Evolutionary conservation across 2,888 invertebrate species (phyloP).

Genomic region (Callyntrura guangdongensis): DNA sequence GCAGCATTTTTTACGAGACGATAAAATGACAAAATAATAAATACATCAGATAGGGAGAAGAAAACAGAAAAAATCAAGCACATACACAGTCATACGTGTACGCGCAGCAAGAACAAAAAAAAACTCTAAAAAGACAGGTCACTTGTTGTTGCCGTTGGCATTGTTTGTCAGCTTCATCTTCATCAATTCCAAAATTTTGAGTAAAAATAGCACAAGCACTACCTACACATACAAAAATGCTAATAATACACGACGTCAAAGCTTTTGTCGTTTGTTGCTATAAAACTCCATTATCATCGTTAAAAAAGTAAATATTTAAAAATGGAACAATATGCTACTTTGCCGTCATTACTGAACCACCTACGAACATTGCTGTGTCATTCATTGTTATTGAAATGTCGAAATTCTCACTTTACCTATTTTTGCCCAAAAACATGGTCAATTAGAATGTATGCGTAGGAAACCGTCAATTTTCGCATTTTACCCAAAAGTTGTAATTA

Average conservation of each 20-base stretch:
- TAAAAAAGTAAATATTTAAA: neutral
- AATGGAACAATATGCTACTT: neutral
- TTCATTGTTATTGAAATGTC: conserved; percentile 27
- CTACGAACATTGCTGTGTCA: neutral
- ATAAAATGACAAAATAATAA: neutral
- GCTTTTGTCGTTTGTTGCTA: neutral
- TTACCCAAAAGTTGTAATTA: neutral
- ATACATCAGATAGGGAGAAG: neutral
- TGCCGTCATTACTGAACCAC: neutral
- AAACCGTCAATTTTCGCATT: neutral
- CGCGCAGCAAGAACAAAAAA: no score
- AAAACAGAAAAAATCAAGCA: neutral
- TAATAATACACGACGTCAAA: neutral
- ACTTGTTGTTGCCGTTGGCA: neutral
- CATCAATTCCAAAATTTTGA: neutral
- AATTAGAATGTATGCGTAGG: conserved; percentile 21
- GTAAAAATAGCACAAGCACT: neutral
- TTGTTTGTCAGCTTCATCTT: neutral
- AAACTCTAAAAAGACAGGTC: no score
- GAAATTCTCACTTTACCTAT: conserved; percentile 45
- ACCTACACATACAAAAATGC: neutral
- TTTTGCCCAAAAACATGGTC: conserved; percentile 18
- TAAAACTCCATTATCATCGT: neutral
- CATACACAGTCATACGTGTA: neutral
- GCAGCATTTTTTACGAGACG: neutral